Conservation (phyloP, 2,888 invertebrate species). For the Dioctria rufipes region DNA sequence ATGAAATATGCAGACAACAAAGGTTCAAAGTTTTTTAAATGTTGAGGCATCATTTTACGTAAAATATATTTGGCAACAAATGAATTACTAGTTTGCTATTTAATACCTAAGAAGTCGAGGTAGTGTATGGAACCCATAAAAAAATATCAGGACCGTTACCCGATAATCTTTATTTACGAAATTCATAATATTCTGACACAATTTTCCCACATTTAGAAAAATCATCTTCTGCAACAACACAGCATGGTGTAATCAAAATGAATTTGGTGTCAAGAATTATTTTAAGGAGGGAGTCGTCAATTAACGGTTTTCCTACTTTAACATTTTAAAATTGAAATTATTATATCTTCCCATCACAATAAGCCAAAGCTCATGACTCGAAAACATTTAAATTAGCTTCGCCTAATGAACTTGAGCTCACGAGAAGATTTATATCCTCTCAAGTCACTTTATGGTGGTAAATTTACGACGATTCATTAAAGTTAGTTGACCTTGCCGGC, state of each 20-base stretch:
- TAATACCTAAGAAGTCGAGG: too few species aligned
- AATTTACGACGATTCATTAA: conserved; percentile 45
- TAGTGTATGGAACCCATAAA: too few species aligned
- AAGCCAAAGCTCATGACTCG: conserved; percentile 33
- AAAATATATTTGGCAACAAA: too few species aligned
- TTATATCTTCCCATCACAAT: background rate
- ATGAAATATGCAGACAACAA: too few species aligned
- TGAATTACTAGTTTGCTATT: too few species aligned
- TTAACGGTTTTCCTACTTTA: conserved; percentile 35
- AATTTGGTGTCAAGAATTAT: too few species aligned
- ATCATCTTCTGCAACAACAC: background rate
- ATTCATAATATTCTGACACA: background rate
- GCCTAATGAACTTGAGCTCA: conserved; percentile 26
- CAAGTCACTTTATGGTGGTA: conserved; percentile 15
- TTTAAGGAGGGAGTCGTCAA: conserved; percentile 12
- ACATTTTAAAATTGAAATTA: background rate
- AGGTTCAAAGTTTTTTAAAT: too few species aligned
- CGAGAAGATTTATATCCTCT: conserved; percentile 33
- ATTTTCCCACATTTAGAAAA: background rate
- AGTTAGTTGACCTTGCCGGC: conserved; percentile 42
- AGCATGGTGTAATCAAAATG: background rate
- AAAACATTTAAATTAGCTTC: conserved; percentile 32
- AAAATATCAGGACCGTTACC: too few species aligned
- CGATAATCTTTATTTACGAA: too few species aligned
- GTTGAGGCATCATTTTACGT: too few species aligned